Evolutionary conservation across 2,113 vertebrate genomes (phyloP).

Genomic region (Ursus arctos): DNA sequence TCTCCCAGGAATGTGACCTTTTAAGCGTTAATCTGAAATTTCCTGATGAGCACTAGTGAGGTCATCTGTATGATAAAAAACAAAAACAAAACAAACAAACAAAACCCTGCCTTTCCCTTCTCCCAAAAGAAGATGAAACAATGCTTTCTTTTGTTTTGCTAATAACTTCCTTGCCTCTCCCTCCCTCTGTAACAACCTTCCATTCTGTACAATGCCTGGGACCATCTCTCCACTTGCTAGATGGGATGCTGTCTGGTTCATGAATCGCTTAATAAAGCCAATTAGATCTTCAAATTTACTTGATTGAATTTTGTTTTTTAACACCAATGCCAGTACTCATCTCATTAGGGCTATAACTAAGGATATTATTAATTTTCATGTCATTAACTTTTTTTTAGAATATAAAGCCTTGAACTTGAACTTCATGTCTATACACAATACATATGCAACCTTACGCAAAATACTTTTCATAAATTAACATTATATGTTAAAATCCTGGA

Average conservation of each 20-base stretch:
- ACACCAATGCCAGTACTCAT: not conserved
- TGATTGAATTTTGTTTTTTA: not conserved
- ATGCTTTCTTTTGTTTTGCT: not conserved
- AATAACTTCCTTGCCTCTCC: not conserved
- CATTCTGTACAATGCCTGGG: not conserved
- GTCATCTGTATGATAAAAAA: not conserved
- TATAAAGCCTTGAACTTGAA: constrained; percentile 78
- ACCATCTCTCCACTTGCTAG: not conserved
- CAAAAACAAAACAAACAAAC: not conserved
- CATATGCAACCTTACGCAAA: constrained; percentile 78
- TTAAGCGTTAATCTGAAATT: not conserved
- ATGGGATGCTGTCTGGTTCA: not conserved
- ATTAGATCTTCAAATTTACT: not conserved
- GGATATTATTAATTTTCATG: constrained; percentile 22
- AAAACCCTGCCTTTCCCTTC: not conserved
- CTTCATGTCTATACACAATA: constrained; percentile 81
- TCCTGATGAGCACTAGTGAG: not conserved
- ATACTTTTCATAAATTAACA: constrained; percentile 71
- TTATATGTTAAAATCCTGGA: constrained; percentile 73
- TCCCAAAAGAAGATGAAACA: not conserved
- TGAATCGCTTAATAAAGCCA: not conserved
- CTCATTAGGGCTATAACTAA: constrained; percentile 51
- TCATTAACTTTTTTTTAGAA: constrained; percentile 58
- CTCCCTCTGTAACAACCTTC: not conserved
- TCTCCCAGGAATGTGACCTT: not conserved